These are phyloP conservation scores for Andrena camellia DNA, from an alignment of 2,888 invertebrate species.

Conservation along the genomic window DNA sequence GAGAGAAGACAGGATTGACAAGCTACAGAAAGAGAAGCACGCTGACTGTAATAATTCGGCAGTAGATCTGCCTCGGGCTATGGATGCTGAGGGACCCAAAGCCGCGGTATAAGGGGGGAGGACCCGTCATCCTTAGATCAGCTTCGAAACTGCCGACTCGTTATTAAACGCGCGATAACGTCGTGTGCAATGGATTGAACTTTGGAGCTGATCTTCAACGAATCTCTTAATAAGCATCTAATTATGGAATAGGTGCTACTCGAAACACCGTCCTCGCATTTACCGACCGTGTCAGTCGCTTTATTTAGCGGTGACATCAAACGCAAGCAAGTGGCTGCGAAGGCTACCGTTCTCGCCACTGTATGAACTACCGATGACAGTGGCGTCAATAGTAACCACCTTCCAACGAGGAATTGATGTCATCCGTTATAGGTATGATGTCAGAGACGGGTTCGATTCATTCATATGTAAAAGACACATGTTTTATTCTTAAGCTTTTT, in stretches of 20 bases:
- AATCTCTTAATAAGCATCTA: constrained; percentile 53
- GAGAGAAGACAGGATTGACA: constrained; percentile 85
- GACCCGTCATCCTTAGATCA: background rate
- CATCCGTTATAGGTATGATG: constrained; percentile 75
- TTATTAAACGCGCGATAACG: constrained; percentile 14
- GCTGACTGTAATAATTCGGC: constrained; percentile 41
- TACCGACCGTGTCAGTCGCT: constrained; percentile 74
- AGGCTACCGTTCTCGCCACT: constrained; percentile 66
- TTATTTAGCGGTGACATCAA: constrained; percentile 82
- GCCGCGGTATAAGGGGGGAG: background rate
- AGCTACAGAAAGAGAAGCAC: constrained; percentile 79
- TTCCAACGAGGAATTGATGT: constrained; percentile 62
- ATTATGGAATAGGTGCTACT: constrained; percentile 58
- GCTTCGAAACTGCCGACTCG: background rate
- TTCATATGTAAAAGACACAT: constrained; percentile 71
- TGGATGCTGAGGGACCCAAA: background rate
- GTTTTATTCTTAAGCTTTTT: constrained; percentile 48
- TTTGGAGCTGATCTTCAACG: constrained; percentile 39
- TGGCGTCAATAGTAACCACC: constrained; percentile 26
- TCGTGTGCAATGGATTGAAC: constrained; percentile 25
- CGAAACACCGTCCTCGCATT: constrained; percentile 52
- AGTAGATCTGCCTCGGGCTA: background rate
- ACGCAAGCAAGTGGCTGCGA: constrained; percentile 73
- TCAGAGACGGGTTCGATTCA: constrained; percentile 71
- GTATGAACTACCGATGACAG: constrained; percentile 41